phyloP scores from a whole-genome alignment of 2,113 vertebrate species.

The Hemibagrus wyckioides region DNA sequence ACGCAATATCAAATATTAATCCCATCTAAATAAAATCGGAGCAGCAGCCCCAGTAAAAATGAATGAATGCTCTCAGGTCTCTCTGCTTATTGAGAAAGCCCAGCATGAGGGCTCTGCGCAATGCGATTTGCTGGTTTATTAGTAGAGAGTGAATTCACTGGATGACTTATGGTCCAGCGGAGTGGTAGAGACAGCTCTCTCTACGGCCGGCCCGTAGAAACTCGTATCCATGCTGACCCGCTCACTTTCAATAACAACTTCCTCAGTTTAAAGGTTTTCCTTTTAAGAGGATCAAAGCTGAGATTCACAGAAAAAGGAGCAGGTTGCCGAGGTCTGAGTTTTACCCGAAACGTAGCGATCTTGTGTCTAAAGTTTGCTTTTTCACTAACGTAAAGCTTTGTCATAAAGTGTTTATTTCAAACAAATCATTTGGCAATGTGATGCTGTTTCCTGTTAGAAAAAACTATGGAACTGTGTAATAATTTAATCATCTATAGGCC shows the following conservation, averaged over 20 bases:
- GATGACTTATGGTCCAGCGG: constrained; percentile 26
- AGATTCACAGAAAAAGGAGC: constrained; percentile 19
- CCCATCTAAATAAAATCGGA: constrained; percentile 46
- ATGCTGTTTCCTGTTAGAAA: neutral
- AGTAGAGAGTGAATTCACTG: constrained; percentile 29
- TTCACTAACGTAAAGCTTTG: no score
- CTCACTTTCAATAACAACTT: constrained; percentile 33
- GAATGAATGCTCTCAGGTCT: constrained; percentile 20
- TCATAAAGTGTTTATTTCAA: neutral
- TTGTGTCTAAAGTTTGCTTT: neutral
- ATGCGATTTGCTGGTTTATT: constrained; percentile 45
- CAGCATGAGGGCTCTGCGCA: constrained; percentile 13
- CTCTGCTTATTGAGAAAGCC: constrained; percentile 3
- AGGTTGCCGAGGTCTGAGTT: neutral
- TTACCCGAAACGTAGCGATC: neutral
- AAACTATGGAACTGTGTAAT: neutral
- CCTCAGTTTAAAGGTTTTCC: neutral
- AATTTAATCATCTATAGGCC: neutral
- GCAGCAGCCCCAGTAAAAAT: constrained; percentile 31
- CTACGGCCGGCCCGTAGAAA: neutral
- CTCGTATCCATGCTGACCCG: constrained; percentile 6
- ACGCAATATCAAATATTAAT: constrained; percentile 49
- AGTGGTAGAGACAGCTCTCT: constrained; percentile 44
- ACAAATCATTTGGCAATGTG: neutral
- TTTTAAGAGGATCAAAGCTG: neutral